Conservation (phyloP, 2,888 invertebrate species). For the Mythimna lalbum region DNA sequence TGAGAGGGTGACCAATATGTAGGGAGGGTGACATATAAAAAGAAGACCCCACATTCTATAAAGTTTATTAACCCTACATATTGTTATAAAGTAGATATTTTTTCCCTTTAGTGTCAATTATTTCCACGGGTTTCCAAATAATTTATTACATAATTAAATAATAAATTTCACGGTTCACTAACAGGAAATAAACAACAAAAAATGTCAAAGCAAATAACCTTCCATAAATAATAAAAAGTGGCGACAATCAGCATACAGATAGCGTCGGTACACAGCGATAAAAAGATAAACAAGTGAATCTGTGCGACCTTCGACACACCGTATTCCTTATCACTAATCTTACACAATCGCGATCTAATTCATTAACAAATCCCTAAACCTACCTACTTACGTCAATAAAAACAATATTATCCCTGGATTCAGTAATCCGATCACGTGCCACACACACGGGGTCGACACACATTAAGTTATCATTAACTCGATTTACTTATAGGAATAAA, state of each 20-base stretch:
- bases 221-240: constrained; percentile 48
- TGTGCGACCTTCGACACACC: constrained; percentile 78
- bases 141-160: constrained; percentile 21
- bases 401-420: constrained; percentile 82
- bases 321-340: constrained; percentile 72
- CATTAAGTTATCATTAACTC: constrained; percentile 84
- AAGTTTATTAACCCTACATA: constrained; percentile 47
- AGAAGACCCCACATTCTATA: constrained; percentile 54
- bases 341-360: constrained; percentile 72
- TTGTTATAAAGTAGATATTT: constrained; percentile 47
- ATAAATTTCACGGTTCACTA: constrained; percentile 17
- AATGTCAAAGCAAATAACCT: constrained; percentile 45
- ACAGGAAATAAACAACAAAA: constrained; percentile 26
- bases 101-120: constrained; percentile 22
- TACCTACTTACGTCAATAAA: constrained; percentile 83
- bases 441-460: constrained; percentile 78
- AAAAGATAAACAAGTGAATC: constrained; percentile 80
- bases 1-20: constrained; percentile 66
- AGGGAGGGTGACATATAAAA: constrained; percentile 69
- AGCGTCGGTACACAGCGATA: constrained; percentile 62
- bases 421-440: constrained; percentile 86
- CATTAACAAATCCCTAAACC: constrained; percentile 76
- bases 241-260: constrained; percentile 50
- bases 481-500: constrained; percentile 74
- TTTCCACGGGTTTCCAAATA: constrained; percentile 10